Evolutionary conservation across 1,140 invertebrate genomes (phyloP).

Genomic region (Hylaeus anthracinus): DNA sequence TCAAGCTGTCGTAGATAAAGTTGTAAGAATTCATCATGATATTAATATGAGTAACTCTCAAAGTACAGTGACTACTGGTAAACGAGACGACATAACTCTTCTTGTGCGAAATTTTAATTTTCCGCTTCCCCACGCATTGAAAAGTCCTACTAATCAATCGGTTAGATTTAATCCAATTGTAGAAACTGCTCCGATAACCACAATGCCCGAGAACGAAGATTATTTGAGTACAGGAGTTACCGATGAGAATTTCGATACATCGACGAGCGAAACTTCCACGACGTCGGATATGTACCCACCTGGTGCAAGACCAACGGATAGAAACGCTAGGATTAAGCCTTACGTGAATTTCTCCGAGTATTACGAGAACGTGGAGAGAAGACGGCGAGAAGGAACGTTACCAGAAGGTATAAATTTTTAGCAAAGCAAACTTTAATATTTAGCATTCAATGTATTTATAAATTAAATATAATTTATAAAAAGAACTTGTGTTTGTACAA

Average conservation of each 20-base stretch:
- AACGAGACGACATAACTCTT: constrained; percentile 91
- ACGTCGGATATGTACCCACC: constrained; percentile 79
- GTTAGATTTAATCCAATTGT: constrained; percentile 84
- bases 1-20: constrained; percentile 93
- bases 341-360: constrained; percentile 94
- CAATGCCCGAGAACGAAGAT: constrained; percentile 56
- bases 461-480: neutral
- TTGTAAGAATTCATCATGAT: constrained; percentile 91
- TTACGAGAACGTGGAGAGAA: constrained; percentile 87
- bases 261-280: constrained; percentile 73
- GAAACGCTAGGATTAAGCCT: constrained; percentile 86
- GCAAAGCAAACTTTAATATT: neutral
- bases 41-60: constrained; percentile 86
- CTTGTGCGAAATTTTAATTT: constrained; percentile 94
- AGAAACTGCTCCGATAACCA: constrained; percentile 75
- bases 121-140: constrained; percentile 85
- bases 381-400: constrained; percentile 82
- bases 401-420: constrained; percentile 81
- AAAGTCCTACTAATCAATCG: constrained; percentile 79
- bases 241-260: constrained; percentile 71
- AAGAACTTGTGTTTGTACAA: neutral
- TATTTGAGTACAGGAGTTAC: constrained; percentile 65
- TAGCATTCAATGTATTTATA: neutral
- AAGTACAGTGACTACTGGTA: constrained; percentile 78
- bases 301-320: constrained; percentile 73